These are phyloP conservation scores for Eupeodes latifasciatus DNA, from an alignment of 2,888 invertebrate species.

Conservation along the genomic window DNA sequence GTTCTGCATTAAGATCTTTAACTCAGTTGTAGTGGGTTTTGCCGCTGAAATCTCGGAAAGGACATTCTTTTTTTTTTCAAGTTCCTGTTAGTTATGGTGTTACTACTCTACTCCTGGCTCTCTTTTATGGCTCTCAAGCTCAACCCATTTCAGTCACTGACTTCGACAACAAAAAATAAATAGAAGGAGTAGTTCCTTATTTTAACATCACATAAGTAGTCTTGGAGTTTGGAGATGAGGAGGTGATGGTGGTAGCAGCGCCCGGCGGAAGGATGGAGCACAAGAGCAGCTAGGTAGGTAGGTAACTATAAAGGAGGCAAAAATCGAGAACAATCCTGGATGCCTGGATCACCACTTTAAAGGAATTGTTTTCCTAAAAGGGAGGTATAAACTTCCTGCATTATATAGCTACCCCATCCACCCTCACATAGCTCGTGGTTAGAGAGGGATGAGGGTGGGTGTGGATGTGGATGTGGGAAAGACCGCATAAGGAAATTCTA, in stretches of 20 bases:
- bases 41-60: slow-evolving; percentile 50
- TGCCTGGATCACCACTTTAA: slow-evolving; percentile 69
- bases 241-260: background rate
- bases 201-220: slow-evolving; percentile 32
- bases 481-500: slow-evolving; percentile 40
- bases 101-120: background rate
- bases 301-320: background rate
- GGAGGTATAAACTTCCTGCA: slow-evolving; percentile 59
- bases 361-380: slow-evolving; percentile 62
- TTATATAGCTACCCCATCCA: background rate
- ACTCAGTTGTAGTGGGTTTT: slow-evolving; percentile 49
- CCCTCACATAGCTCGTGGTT: slow-evolving; percentile 56
- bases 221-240: background rate
- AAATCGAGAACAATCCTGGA: slow-evolving; percentile 67
- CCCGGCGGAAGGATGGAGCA: background rate
- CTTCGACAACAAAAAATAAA: slow-evolving; percentile 56
- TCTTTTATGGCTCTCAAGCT: background rate
- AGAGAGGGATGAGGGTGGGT: background rate
- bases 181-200: slow-evolving; percentile 43
- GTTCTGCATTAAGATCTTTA: slow-evolving; percentile 67
- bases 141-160: slow-evolving; percentile 28
- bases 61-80: background rate
- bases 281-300: background rate
- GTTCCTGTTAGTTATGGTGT: background rate
- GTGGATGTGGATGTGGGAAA: background rate